Evolutionary conservation across 2,113 vertebrate species (phyloP).

Genomic region (Montifringilla adamsi): DNA sequence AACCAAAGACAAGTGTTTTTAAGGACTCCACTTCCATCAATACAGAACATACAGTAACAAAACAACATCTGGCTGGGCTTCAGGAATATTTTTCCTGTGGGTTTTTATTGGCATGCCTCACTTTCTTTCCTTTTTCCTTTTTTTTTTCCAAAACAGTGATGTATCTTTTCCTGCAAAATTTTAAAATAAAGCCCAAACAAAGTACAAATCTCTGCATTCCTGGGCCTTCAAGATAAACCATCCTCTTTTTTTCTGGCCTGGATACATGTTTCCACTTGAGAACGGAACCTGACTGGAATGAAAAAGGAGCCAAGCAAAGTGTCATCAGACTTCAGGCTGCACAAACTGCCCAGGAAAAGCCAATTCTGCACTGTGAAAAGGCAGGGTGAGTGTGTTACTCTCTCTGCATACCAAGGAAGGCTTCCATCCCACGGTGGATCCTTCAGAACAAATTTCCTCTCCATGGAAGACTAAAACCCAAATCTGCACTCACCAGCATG

Average conservation of each 20-base stretch:
- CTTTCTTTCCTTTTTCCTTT: not conserved
- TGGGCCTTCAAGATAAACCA: conserved; percentile 53
- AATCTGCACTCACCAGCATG: not conserved
- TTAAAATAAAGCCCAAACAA: conserved; percentile 44
- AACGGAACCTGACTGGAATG: conserved; percentile 1
- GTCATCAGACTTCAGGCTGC: not conserved
- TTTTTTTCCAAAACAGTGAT: not conserved
- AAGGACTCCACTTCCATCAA: not conserved
- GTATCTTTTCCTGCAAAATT: conserved; percentile 40
- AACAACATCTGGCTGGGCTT: conserved; percentile 50
- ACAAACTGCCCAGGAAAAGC: not conserved
- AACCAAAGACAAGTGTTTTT: not conserved
- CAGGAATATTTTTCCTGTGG: not conserved
- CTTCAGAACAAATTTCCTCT: not conserved
- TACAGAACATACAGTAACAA: conserved; percentile 34
- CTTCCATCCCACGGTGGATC: accelerated
- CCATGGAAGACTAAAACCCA: not conserved
- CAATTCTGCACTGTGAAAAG: not conserved
- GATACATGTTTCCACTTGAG: conserved; percentile 55
- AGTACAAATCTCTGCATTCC: conserved; percentile 36
- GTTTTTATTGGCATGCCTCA: conserved; percentile 24
- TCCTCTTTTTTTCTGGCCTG: not conserved
- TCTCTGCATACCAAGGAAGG: not conserved
- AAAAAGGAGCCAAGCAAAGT: not conserved
- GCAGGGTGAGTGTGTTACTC: not conserved